These are phyloP conservation scores for Prorops nasuta DNA, from an alignment of 1,140 invertebrate genomes.

Conservation along the genomic window DNA sequence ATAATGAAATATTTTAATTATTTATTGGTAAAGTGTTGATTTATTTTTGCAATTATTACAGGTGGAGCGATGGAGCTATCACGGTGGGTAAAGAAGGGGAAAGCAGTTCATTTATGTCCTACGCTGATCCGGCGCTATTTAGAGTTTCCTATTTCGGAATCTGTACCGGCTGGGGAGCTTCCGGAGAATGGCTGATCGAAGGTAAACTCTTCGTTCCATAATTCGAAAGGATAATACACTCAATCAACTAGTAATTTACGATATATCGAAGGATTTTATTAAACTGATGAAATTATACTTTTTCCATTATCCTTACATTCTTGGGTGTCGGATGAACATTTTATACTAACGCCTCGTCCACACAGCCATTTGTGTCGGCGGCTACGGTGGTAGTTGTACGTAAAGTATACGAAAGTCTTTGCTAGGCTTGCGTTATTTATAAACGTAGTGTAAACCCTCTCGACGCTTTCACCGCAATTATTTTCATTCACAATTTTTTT, in stretches of 20 bases:
- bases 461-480: too few species aligned
- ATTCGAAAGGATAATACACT: too few species aligned
- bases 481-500: too few species aligned
- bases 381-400: slow-evolving; percentile 45
- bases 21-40: too few species aligned
- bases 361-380: slow-evolving; percentile 47
- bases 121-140: slow-evolving; percentile 68
- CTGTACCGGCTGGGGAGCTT: slow-evolving; percentile 81
- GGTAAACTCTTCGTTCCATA: slow-evolving; percentile 60
- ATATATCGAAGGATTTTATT: too few species aligned
- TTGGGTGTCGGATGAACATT: slow-evolving; percentile 32
- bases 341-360: slow-evolving; percentile 23
- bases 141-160: slow-evolving; percentile 72
- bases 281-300: too few species aligned
- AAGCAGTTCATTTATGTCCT: slow-evolving; percentile 68
- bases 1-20: too few species aligned
- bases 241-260: too few species aligned
- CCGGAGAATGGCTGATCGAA: slow-evolving; percentile 80
- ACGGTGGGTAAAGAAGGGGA: slow-evolving; percentile 71
- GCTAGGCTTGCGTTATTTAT: slow-evolving; percentile 2
- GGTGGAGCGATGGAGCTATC: slow-evolving; percentile 68
- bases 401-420: slow-evolving; percentile 36
- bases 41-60: slow-evolving; percentile 14
- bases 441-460: too few species aligned
- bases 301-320: too few species aligned